These are phyloP conservation scores for Tamandua tetradactyla DNA, from an alignment of 2,797 vertebrate species.

Conservation along the genomic window DNA sequence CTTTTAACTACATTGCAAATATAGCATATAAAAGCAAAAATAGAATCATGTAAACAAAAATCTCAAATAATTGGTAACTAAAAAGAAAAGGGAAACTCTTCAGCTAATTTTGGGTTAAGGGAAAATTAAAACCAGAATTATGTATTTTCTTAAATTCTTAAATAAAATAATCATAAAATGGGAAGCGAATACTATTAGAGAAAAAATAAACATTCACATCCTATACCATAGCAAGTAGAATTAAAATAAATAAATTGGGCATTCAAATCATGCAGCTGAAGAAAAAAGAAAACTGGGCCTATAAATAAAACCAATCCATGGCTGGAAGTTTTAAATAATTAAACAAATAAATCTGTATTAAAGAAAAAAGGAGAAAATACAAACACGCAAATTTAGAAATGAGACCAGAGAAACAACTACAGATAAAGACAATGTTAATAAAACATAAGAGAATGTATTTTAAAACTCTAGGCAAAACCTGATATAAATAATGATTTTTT, in stretches of 20 bases:
- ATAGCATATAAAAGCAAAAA: slow-evolving; percentile 50
- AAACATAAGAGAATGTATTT: not conserved
- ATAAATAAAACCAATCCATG: not conserved
- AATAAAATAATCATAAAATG: not conserved
- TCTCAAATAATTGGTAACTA: slow-evolving; percentile 28
- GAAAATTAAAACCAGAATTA: slow-evolving; percentile 19
- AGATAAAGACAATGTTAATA: not conserved
- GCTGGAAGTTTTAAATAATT: not conserved
- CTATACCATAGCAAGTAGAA: not conserved
- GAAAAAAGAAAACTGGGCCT: not conserved
- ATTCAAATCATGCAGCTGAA: not conserved
- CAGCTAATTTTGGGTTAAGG: slow-evolving; percentile 24
- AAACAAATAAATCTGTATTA: not conserved
- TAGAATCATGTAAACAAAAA: slow-evolving; percentile 49
- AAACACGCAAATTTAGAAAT: not conserved
- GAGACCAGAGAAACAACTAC: not conserved
- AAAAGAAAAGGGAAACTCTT: not conserved
- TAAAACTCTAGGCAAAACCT: not conserved
- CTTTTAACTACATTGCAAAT: not conserved
- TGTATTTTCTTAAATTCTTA: not conserved
- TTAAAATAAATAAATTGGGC: not conserved
- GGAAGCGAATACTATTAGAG: not conserved
- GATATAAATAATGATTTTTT: not conserved
- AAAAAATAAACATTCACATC: not conserved
- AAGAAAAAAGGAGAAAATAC: not conserved